Base-by-base conservation (phyloP, 1,140 invertebrate species). In the Telenomus remus region DNA sequence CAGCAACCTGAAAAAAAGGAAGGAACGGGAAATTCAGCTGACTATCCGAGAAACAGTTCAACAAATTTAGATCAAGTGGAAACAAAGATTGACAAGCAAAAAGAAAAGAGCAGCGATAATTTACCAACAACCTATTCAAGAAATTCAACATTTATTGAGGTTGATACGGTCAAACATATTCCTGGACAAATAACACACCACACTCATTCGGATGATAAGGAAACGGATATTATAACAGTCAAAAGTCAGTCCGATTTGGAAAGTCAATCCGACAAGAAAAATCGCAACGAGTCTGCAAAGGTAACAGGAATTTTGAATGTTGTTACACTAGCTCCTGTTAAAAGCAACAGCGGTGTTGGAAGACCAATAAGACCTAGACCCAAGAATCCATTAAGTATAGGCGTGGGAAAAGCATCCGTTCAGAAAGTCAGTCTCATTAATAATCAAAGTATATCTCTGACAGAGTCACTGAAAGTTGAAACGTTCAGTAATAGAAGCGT, bases 281-380 rank as follows among this genome's bases (percentile, higher is more conserved):
- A 78, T 13, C 84, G 86, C 46, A 88, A 87, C 55, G 85, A 87
- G 6, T 86, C 85, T 0, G 53, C 84, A 4, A 88, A 87, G 15
- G 77, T 84, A 0, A 86, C 82, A 39, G 81, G 85, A 8, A 81
- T 85, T 0, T 69, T 84, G 4, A 82, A 84, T 57, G 46, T 84
- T 0, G 84, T 85, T 0, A 88, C 85, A 0, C 34, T 87, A 4
- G 83, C 84, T 1, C 85, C 85, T 27, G 80, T 72, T 0, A 87
- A 84, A 53, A 88, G 84, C 16, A 88, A 87, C 47, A 74, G 69
- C 57, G 81, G 81, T 0, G 73, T 88, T 0, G 82, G 82, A 3
- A 81, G 84, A 54, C 85, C 86, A 0, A 69, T 86, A 3, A 79
- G 84, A 39, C 84, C 82, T 0, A 81, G 82, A 19, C 83, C 85